Evolutionary conservation across 2,888 invertebrate species (phyloP).

Genomic region (Noctuana brunneofusca): DNA sequence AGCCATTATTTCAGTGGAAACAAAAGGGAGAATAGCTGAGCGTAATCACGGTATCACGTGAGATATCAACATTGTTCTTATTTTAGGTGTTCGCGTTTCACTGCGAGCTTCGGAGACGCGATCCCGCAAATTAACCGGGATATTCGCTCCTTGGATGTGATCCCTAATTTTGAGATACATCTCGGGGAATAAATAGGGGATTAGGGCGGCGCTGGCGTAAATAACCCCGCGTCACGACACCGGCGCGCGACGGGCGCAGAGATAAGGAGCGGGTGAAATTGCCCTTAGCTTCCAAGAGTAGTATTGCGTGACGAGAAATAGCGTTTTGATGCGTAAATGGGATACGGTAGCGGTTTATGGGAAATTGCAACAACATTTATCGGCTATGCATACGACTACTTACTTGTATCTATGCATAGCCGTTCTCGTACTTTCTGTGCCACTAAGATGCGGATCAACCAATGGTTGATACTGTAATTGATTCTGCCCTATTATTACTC

Average conservation of each 20-base stretch:
- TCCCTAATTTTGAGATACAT: constrained; percentile 83
- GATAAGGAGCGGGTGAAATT: constrained; percentile 74
- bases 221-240: constrained; percentile 75
- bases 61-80: constrained; percentile 53
- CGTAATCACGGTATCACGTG: constrained; percentile 55
- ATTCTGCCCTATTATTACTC: no score
- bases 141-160: constrained; percentile 65
- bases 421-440: no score
- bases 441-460: no score
- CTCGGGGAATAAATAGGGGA: constrained; percentile 81
- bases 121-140: constrained; percentile 74
- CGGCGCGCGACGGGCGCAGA: constrained; percentile 52
- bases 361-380: neutral
- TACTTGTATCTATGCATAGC: no score
- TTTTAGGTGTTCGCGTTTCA: constrained; percentile 51
- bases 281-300: constrained; percentile 50
- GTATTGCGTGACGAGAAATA: constrained; percentile 55
- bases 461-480: no score
- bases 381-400: neutral
- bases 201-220: constrained; percentile 78
- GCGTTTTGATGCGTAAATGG: constrained; percentile 43
- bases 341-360: neutral
- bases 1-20: constrained; percentile 47
- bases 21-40: constrained; percentile 45
- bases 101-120: constrained; percentile 43